phyloP scores from a whole-genome alignment of 2,888 invertebrate genomes.

The Drosophila demipolita region DNA sequence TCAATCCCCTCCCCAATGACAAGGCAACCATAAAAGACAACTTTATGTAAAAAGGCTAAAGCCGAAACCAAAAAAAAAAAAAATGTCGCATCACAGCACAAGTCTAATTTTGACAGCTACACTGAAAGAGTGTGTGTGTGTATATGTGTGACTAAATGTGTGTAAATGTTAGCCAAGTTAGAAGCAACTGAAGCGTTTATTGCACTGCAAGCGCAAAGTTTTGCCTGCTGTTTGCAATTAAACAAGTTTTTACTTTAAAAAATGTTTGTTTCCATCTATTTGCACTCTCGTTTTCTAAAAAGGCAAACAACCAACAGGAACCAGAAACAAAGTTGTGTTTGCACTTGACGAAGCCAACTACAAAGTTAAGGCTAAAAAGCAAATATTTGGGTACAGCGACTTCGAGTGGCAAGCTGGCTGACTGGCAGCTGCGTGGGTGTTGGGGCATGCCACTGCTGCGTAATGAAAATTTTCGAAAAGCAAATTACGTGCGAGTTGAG shows the following conservation, averaged over 20 bases:
- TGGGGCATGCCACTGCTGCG: slow-evolving; percentile 29
- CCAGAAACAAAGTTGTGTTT: slow-evolving; percentile 46
- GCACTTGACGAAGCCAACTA: slow-evolving; percentile 23
- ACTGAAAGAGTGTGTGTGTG: neutral
- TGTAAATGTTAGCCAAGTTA: slow-evolving; percentile 43
- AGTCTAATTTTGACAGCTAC: slow-evolving; percentile 48
- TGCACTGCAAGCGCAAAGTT: slow-evolving; percentile 61
- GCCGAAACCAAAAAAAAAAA: slow-evolving; percentile 68
- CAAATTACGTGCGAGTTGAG: slow-evolving; percentile 73
- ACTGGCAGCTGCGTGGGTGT: slow-evolving; percentile 25
- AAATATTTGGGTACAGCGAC: slow-evolving; percentile 51
- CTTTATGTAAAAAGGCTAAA: slow-evolving; percentile 67
- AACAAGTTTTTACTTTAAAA: slow-evolving; percentile 59
- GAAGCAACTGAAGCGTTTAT: slow-evolving; percentile 52
- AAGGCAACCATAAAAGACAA: slow-evolving; percentile 60
- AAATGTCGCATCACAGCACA: slow-evolving; percentile 55
- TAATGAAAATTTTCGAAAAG: slow-evolving; percentile 70
- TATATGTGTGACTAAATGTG: slow-evolving; percentile 12
- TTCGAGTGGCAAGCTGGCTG: slow-evolving; percentile 34
- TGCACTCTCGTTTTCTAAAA: neutral
- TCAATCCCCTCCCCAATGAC: neutral
- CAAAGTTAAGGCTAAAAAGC: slow-evolving; percentile 29
- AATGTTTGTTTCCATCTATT: neutral
- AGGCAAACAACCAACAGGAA: slow-evolving; percentile 41
- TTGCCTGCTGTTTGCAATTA: slow-evolving; percentile 70